Percentiles rank a stretch among this genome's conserved stretches.
These are phyloP conservation scores for Nyctibius bracteatus DNA, from an alignment of 2,113 vertebrate genomes.

Conservation along the genomic window DNA sequence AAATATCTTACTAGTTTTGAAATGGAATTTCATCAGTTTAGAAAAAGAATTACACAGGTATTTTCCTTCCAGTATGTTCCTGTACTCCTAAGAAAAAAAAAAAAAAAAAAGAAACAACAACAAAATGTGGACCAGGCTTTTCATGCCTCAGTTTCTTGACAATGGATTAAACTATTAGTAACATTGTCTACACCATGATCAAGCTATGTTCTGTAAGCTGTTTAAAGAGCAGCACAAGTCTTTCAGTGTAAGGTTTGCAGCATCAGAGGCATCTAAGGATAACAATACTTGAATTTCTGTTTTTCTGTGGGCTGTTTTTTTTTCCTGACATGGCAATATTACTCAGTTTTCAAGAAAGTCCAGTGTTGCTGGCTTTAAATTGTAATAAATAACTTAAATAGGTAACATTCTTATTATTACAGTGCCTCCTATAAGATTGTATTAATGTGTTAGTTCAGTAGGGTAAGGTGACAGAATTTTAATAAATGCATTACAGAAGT, in stretches of 20 bases:
- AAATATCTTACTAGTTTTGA: background rate
- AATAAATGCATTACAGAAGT: background rate
- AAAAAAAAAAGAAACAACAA: background rate
- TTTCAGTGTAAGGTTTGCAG: background rate
- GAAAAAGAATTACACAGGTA: background rate
- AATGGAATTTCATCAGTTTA: background rate
- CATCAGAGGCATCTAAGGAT: slow-evolving; percentile 13
- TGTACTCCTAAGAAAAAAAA: background rate
- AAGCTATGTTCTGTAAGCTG: background rate
- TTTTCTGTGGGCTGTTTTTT: background rate
- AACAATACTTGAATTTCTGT: background rate
- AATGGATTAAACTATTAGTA: background rate
- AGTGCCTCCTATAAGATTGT: background rate
- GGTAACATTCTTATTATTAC: background rate
- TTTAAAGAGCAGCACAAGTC: slow-evolving; percentile 1
- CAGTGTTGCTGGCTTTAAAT: background rate
- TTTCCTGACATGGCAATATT: background rate
- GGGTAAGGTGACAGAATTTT: background rate
- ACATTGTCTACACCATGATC: background rate
- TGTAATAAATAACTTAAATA: background rate
- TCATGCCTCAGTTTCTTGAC: background rate
- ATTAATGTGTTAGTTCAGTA: background rate
- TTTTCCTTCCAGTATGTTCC: background rate
- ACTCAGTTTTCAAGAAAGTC: background rate
- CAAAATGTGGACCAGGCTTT: fast-evolving